These are phyloP conservation scores for Acrocyrtus sp. DNA, from an alignment of 2,888 invertebrate species.

Conservation along the genomic window DNA sequence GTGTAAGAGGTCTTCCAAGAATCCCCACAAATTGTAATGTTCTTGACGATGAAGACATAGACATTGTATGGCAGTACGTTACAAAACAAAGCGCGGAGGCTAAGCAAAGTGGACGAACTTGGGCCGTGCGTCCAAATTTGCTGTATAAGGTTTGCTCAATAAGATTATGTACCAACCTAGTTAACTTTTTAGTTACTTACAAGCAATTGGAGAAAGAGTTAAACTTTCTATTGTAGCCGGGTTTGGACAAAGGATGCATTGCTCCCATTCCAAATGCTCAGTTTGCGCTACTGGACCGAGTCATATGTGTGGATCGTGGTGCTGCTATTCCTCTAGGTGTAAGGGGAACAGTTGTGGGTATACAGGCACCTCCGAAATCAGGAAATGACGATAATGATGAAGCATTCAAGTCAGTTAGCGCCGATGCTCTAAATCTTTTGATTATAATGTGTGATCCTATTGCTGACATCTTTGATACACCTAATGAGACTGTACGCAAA, in stretches of 20 bases:
- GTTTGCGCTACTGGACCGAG: constrained; percentile 82
- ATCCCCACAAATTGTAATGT: constrained; percentile 60
- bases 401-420: constrained; percentile 56
- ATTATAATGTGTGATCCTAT: constrained; percentile 59
- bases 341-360: constrained; percentile 85
- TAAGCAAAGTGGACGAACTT: constrained; percentile 13
- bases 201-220: neutral
- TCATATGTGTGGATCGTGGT: constrained; percentile 80
- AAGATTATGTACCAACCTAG: neutral
- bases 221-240: constrained; percentile 56
- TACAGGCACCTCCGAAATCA: constrained; percentile 54
- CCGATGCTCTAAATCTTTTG: constrained; percentile 52
- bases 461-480: constrained; percentile 58
- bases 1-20: constrained; percentile 55
- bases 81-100: constrained; percentile 6
- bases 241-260: constrained; percentile 66
- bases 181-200: neutral
- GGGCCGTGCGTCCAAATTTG: constrained; percentile 51
- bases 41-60: constrained; percentile 63
- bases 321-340: constrained; percentile 84
- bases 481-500: neutral
- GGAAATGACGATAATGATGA: constrained; percentile 56
- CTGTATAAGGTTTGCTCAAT: constrained; percentile 48
- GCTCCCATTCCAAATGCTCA: constrained; percentile 76
- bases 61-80: constrained; percentile 58